phyloP scores from a whole-genome alignment of 2,888 invertebrate genomes.

The Drosophila birchii region DNA sequence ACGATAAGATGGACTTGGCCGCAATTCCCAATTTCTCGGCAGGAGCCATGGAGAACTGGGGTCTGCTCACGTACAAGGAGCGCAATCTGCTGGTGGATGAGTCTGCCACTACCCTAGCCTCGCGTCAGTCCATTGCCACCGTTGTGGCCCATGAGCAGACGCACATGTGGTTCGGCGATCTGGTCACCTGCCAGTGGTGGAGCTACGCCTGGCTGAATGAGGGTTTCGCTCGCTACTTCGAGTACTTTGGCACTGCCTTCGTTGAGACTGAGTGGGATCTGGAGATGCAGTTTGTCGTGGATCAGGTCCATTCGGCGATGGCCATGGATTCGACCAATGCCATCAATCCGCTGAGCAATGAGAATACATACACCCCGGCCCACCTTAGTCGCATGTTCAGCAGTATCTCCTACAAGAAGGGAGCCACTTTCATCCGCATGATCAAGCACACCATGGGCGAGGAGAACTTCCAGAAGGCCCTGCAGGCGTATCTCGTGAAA shows the following conservation, averaged over 20 bases:
- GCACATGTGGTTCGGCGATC: constrained; percentile 89
- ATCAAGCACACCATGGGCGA: constrained; percentile 87
- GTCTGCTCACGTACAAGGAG: constrained; percentile 92
- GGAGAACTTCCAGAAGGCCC: constrained; percentile 85
- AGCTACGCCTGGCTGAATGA: constrained; percentile 88
- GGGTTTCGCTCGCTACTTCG: constrained; percentile 89
- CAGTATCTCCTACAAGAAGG: constrained; percentile 89
- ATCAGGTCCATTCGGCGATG: constrained; percentile 89
- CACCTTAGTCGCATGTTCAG: constrained; percentile 88
- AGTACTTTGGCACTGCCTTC: constrained; percentile 87
- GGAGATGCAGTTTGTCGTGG: constrained; percentile 89
- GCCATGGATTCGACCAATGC: constrained; percentile 86
- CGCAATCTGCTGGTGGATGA: constrained; percentile 88
- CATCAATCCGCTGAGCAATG: constrained; percentile 87
- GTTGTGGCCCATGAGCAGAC: constrained; percentile 86
- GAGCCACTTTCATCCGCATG: constrained; percentile 89
- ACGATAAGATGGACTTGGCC: constrained; percentile 92
- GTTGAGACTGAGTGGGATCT: constrained; percentile 88
- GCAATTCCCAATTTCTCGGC: constrained; percentile 93
- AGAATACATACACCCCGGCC: constrained; percentile 86
- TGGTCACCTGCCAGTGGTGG: constrained; percentile 86
- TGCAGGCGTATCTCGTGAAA: constrained; percentile 86
- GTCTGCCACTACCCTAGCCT: constrained; percentile 86
- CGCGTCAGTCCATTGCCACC: constrained; percentile 87
- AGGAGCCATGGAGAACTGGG: constrained; percentile 97